Evolutionary conservation across 35 echinoderm and acorn worm genomes (phyloP).

Genomic region (Stichopus chloronotus): DNA sequence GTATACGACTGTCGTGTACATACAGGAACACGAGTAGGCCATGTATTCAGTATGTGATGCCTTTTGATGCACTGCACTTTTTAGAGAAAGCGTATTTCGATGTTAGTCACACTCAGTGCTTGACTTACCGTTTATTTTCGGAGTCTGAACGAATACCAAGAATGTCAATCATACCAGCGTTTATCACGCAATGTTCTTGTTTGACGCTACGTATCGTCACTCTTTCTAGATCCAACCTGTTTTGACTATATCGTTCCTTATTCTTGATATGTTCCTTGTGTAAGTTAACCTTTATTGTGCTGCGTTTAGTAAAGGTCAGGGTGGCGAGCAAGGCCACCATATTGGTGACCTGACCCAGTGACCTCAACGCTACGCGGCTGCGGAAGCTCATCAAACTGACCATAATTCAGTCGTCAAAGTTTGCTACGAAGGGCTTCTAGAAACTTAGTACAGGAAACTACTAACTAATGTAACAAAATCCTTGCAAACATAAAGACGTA

Average conservation of each 20-base stretch:
- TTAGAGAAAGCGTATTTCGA: too few relatives aligned
- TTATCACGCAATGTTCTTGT: neutral
- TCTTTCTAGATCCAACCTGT: neutral
- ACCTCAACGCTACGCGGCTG: neutral
- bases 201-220: neutral
- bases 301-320: constrained; percentile 26
- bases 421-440: neutral
- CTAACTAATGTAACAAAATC: too few relatives aligned
- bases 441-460: neutral
- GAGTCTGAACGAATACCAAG: neutral
- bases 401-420: neutral
- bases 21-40: too few relatives aligned
- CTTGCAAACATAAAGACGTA: too few relatives aligned
- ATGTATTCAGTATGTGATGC: too few relatives aligned
- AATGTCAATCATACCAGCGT: neutral
- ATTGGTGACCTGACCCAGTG: constrained; percentile 46
- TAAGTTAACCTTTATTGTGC: constrained; percentile 44
- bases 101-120: too few relatives aligned
- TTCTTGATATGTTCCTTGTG: neutral
- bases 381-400: neutral
- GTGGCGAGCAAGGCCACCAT: constrained; percentile 49
- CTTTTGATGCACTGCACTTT: too few relatives aligned
- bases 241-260: neutral
- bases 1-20: too few relatives aligned
- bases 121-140: neutral